Percentiles rank a stretch among this genome's conserved stretches.
phyloP scores from a whole-genome alignment of 2,888 invertebrate species.

The Mesoligia furuncula region DNA sequence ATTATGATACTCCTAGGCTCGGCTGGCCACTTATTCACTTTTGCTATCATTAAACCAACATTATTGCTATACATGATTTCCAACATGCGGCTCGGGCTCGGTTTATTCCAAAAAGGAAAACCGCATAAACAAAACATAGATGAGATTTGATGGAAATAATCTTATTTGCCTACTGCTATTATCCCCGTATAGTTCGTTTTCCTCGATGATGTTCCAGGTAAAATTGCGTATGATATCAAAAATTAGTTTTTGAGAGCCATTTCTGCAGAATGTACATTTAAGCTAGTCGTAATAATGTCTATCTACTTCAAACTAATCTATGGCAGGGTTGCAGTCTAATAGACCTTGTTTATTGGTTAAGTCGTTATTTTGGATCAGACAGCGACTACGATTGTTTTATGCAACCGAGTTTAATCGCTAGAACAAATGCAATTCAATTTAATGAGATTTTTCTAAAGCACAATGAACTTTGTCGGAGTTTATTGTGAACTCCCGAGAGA shows the following conservation, averaged over 20 bases:
- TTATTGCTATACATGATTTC: slow-evolving; percentile 46
- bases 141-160: slow-evolving; percentile 50
- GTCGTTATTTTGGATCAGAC: slow-evolving; percentile 30
- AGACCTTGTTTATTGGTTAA: slow-evolving; percentile 28
- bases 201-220: slow-evolving; percentile 19
- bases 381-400: slow-evolving; percentile 35
- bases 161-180: slow-evolving; percentile 46
- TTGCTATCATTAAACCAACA: slow-evolving; percentile 48
- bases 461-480: slow-evolving; percentile 79
- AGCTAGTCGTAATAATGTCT: slow-evolving; percentile 6
- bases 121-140: slow-evolving; percentile 43
- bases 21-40: slow-evolving; percentile 40
- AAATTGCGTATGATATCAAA: slow-evolving; percentile 23
- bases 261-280: slow-evolving; percentile 6
- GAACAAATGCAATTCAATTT: slow-evolving; percentile 65
- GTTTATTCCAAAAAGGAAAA: slow-evolving; percentile 51
- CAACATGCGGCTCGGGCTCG: slow-evolving; percentile 21
- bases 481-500: slow-evolving; percentile 83
- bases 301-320: slow-evolving; percentile 22
- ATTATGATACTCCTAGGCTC: slow-evolving; percentile 32
- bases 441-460: slow-evolving; percentile 74
- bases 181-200: slow-evolving; percentile 43
- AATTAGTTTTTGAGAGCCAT: slow-evolving; percentile 19
- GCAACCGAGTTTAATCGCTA: slow-evolving; percentile 49
- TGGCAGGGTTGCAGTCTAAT: slow-evolving; percentile 2